Evolutionary conservation across 2,888 invertebrate genomes (phyloP).

Genomic region (Lasiommata megera): DNA sequence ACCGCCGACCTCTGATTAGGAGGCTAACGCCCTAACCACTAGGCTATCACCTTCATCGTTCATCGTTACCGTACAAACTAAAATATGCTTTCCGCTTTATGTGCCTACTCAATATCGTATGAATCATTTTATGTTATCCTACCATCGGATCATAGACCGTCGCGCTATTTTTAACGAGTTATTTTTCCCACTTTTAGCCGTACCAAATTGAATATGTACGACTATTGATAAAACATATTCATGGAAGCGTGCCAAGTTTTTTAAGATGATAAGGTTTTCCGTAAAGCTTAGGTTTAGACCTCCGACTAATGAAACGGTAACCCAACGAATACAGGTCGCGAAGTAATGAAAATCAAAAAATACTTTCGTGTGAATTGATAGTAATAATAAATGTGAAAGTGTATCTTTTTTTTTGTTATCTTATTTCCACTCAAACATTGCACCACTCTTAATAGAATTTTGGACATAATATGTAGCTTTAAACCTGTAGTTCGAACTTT

Average conservation of each 20-base stretch:
- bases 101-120: not conserved
- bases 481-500: too few species aligned
- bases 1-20: too few species aligned
- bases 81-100: not conserved
- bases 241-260: not conserved
- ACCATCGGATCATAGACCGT: not conserved
- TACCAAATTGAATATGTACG: not conserved
- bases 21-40: too few species aligned
- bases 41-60: too few species aligned
- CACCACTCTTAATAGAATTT: too few species aligned
- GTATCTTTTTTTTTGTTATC: too few species aligned
- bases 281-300: not conserved
- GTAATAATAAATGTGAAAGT: too few species aligned
- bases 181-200: not conserved
- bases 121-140: not conserved
- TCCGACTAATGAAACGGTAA: not conserved
- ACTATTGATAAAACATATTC: not conserved
- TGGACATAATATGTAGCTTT: too few species aligned
- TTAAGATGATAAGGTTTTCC: not conserved
- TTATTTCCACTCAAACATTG: too few species aligned
- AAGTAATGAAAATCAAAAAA: too few species aligned
- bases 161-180: not conserved
- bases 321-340: too few species aligned
- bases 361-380: too few species aligned
- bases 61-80: not conserved